Base-by-base conservation (phyloP, 1,140 invertebrate species). In the Rhizoglyphus robini region DNA sequence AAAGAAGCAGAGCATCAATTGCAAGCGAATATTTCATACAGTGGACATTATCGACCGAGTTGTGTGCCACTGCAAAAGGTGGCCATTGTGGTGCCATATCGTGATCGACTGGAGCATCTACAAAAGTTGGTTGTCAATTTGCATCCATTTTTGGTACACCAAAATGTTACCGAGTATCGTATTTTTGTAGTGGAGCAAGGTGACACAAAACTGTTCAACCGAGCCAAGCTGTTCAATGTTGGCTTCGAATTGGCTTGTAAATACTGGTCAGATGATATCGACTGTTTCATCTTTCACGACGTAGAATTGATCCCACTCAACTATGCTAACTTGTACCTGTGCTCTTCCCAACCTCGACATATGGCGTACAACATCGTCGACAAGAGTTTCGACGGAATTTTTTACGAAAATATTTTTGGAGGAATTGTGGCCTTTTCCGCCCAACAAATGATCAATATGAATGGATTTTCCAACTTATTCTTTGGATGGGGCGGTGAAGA, bases 181-280 rank as follows among this genome's bases (percentile, higher is more conserved):
- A 90, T 98, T 70, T 90, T 89, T 77, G 82, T 98, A 0, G 82
- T 96, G 4, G 91, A 97, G 76, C 94, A 97, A 68, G 67, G 61
- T 49, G 66, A 66, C 46, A 66, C 38, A 4, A 54, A 69, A 60
- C 25, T 38, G 4, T 71, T 73, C 54, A 73, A 72, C 36, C 23
- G 71, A 62, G 78, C 71, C 4, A 71, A 75, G 69, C 66, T 79
- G 29, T 72, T 79, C 66, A 80, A 80, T 65, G 74, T 78, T 23
- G 78, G 78, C 23, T 78, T 75, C 59, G 62, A 68, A 23, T 77
- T 78, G 68, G 74, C 76, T 0, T 34, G 59, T 15, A 69, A 72
- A 65, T 46, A 2, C 1, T 20, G 23, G 15, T 70, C 72, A 30
- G 63, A 72, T 4, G 66, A 75, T 54, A 70, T 68, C 47, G 72